Percentiles rank a stretch among this genome's conserved stretches.
phyloP scores from a whole-genome alignment of 2,797 vertebrate species.

The Crenichthys baileyi region DNA sequence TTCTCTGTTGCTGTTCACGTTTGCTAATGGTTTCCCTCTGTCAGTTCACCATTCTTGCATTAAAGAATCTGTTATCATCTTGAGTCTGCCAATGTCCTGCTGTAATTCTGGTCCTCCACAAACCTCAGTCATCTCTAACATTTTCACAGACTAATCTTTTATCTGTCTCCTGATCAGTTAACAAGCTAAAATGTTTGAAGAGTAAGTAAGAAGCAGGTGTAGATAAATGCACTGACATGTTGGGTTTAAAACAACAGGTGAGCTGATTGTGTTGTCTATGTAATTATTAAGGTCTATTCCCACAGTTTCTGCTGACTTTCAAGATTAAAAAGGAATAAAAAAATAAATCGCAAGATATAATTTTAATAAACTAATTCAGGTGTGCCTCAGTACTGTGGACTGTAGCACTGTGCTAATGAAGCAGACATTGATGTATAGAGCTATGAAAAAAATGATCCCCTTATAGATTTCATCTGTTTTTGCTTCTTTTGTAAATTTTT shows the following conservation, averaged over 20 bases:
- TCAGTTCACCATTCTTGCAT: too few species aligned
- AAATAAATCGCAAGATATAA: not conserved
- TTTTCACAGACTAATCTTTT: not conserved
- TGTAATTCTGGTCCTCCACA: too few species aligned
- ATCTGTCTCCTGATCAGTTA: not conserved
- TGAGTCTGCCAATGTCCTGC: too few species aligned
- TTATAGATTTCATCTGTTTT: not conserved
- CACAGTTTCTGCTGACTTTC: not conserved
- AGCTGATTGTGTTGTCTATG: not conserved
- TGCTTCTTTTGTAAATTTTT: not conserved
- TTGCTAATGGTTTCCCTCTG: too few species aligned
- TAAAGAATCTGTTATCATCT: too few species aligned
- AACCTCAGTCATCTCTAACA: not conserved
- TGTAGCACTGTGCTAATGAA: not conserved
- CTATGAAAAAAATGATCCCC: too few species aligned
- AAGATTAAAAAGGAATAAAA: not conserved
- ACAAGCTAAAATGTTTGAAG: not conserved
- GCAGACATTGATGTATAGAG: not conserved
- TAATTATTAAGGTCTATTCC: not conserved
- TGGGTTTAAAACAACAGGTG: not conserved
- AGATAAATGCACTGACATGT: not conserved
- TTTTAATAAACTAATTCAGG: not conserved
- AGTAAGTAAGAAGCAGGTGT: not conserved
- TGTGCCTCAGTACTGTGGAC: not conserved
- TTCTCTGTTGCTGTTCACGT: too few species aligned